Evolutionary conservation across 2,797 vertebrate species (phyloP).

Genomic region (Cetoscarus ocellatus): DNA sequence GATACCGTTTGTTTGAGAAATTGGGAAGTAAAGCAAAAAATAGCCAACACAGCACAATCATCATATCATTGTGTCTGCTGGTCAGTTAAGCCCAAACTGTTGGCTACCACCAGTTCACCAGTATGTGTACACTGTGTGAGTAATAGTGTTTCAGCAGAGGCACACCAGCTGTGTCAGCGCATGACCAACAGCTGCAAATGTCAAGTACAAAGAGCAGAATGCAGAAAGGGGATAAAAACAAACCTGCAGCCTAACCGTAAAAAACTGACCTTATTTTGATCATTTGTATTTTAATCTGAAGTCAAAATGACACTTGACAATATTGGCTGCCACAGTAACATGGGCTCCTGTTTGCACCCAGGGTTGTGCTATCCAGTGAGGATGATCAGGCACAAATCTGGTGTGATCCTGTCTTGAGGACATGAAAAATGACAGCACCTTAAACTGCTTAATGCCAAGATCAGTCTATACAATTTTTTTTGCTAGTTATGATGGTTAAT

Average conservation of each 20-base stretch:
- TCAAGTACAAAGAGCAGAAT: slow-evolving; percentile 32
- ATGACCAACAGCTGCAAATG: slow-evolving; percentile 15
- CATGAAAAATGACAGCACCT: no score
- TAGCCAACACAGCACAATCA: slow-evolving; percentile 5
- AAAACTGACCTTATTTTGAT: background rate
- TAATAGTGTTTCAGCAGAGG: background rate
- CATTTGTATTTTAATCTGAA: background rate
- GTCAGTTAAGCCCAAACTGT: background rate
- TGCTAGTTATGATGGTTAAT: no score
- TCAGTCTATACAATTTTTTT: no score
- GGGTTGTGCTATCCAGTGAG: no score
- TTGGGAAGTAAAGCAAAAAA: slow-evolving; percentile 26
- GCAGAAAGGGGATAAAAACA: slow-evolving; percentile 13
- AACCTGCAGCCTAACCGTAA: background rate
- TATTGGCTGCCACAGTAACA: no score
- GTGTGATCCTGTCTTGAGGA: no score
- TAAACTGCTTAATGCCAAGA: no score
- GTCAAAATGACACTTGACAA: no score
- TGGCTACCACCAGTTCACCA: background rate
- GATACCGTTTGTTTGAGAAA: no score
- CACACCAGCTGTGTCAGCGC: background rate
- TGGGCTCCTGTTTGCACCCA: no score
- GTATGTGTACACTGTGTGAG: background rate
- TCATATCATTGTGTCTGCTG: background rate
- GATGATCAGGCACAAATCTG: no score